phyloP scores from a whole-genome alignment of 2,113 vertebrate genomes.

The Charina bottae region DNA sequence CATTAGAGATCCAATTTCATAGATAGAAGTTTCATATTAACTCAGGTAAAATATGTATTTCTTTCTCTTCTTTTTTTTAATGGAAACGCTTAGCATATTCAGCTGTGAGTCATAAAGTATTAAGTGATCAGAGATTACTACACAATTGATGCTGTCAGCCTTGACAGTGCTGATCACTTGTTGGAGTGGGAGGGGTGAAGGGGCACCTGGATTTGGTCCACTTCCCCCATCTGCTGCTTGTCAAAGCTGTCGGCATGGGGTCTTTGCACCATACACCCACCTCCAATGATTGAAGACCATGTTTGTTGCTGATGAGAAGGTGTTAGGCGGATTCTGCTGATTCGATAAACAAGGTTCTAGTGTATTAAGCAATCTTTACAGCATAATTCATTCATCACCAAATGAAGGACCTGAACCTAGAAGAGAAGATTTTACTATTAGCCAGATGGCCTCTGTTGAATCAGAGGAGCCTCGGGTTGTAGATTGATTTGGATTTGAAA shows the following conservation, averaged over 20 bases:
- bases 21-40: background rate
- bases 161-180: background rate
- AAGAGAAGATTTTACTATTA: background rate
- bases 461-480: background rate
- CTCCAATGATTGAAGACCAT: background rate
- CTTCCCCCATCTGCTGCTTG: background rate
- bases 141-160: slow-evolving; percentile 3
- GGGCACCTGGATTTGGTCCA: background rate
- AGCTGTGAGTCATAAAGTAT: background rate
- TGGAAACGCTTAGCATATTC: background rate
- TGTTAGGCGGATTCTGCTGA: background rate
- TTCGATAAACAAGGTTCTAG: background rate
- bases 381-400: background rate
- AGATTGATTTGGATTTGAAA: background rate
- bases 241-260: background rate
- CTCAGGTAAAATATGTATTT: background rate
- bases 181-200: background rate
- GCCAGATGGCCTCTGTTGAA: background rate
- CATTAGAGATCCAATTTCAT: background rate
- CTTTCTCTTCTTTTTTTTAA: background rate
- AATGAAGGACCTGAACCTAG: background rate
- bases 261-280: background rate
- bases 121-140: background rate
- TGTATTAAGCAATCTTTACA: background rate
- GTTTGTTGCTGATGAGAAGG: background rate